Percentiles rank a stretch among this genome's conserved stretches.
Evolutionary conservation across 2,888 invertebrate genomes (phyloP).

Genomic region (Leptarthrus brevirostris): DNA sequence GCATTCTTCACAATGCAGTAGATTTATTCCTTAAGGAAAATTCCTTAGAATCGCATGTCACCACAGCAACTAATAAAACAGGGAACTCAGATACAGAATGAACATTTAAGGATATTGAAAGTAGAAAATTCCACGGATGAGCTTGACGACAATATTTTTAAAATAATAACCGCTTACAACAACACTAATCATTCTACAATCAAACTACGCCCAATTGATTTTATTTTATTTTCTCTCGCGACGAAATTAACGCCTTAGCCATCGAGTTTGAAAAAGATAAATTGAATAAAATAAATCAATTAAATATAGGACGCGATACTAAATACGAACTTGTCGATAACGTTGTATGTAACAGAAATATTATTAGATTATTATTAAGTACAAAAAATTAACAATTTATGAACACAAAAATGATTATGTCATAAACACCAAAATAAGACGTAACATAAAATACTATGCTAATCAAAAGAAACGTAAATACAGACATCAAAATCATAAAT

Average conservation of each 20-base stretch:
- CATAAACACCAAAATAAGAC: not conserved
- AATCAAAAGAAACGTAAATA: conserved; percentile 6
- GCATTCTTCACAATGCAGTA: conserved; percentile 27
- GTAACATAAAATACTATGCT: not conserved
- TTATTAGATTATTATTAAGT: conserved; percentile 8
- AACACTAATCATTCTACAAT: conserved; percentile 15
- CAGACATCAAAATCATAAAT: conserved; percentile 8
- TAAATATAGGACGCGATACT: conserved; percentile 9
- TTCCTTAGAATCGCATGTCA: conserved; percentile 31
- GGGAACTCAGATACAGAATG: conserved; percentile 49
- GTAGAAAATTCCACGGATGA: conserved; percentile 7
- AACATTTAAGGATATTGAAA: conserved; percentile 48
- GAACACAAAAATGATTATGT: not conserved
- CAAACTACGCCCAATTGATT: not conserved
- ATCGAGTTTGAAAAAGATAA: not conserved
- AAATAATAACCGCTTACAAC: conserved; percentile 19
- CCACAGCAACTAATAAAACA: conserved; percentile 46
- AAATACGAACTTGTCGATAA: not conserved
- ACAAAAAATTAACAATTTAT: conserved; percentile 12
- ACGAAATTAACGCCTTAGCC: not conserved
- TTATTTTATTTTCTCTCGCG: not conserved
- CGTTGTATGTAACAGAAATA: not conserved
- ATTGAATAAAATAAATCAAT: conserved; percentile 12
- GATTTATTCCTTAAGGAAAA: conserved; percentile 38
- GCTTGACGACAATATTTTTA: conserved; percentile 18